Conservation (phyloP, 2,797 vertebrate species). For the Tapirus indicus region DNA sequence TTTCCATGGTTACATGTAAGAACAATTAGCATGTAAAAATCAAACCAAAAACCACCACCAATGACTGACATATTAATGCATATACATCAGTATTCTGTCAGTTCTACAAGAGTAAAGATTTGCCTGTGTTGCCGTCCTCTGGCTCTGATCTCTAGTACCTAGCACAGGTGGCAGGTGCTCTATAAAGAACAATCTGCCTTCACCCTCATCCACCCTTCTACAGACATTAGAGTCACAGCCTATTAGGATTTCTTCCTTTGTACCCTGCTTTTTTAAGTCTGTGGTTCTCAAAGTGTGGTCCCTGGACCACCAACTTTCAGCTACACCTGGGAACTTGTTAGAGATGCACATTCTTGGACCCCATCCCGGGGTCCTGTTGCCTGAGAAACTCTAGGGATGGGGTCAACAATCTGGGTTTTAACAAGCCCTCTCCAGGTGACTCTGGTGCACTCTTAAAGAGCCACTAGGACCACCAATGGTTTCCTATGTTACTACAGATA, state of each 20-base stretch:
- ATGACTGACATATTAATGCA: not conserved
- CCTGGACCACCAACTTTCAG: not conserved
- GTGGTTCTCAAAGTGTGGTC: not conserved
- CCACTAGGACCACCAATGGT: not conserved
- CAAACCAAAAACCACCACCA: not conserved
- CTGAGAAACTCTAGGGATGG: not conserved
- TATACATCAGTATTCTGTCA: not conserved
- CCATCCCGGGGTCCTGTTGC: not conserved
- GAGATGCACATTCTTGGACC: not conserved
- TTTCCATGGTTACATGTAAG: conserved; percentile 29
- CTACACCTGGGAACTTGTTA: not conserved
- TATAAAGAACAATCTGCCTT: not conserved
- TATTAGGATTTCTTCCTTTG: not conserved
- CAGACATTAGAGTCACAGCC: not conserved
- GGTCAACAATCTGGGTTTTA: not conserved
- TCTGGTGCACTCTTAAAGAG: not conserved
- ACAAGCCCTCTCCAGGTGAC: not conserved
- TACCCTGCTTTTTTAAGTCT: not conserved
- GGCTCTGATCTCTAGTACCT: not conserved
- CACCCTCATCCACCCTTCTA: not conserved
- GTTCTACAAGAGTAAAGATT: too few species aligned
- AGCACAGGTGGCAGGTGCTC: not conserved
- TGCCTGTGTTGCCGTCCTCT: not conserved
- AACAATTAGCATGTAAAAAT: conserved; percentile 48
- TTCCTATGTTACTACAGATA: not conserved